Conservation (phyloP, 2,797 vertebrate genomes). For the Chrysocyon brachyurus region DNA sequence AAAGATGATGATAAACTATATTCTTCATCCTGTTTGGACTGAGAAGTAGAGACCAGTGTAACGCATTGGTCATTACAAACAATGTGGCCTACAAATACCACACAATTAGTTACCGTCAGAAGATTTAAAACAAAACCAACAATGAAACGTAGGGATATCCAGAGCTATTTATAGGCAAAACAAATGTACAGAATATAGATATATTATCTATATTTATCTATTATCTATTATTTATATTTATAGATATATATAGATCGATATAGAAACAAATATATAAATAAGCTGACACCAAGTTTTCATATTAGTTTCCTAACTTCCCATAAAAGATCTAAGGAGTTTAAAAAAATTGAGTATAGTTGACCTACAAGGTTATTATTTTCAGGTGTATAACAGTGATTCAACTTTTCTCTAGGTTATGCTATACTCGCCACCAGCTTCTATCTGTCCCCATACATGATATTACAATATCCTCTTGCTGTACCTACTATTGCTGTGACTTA, state of each 20-base stretch:
- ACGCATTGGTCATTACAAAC: background rate
- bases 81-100: rapidly evolving
- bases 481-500: background rate
- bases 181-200: background rate
- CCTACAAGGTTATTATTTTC: background rate
- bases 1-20: background rate
- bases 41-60: background rate
- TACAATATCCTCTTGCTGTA: background rate
- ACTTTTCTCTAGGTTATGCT: background rate
- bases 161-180: background rate
- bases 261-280: background rate
- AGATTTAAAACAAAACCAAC: background rate
- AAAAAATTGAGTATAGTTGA: background rate
- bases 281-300: background rate
- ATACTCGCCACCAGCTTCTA: background rate
- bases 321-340: background rate
- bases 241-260: background rate
- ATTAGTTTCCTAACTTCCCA: background rate
- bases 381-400: background rate
- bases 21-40: background rate
- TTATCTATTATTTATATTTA: no score
- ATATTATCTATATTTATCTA: background rate
- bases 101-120: background rate
- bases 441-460: background rate
- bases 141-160: background rate